Conservation (phyloP, 2,888 invertebrate species). For the Diloba caeruleocephala region DNA sequence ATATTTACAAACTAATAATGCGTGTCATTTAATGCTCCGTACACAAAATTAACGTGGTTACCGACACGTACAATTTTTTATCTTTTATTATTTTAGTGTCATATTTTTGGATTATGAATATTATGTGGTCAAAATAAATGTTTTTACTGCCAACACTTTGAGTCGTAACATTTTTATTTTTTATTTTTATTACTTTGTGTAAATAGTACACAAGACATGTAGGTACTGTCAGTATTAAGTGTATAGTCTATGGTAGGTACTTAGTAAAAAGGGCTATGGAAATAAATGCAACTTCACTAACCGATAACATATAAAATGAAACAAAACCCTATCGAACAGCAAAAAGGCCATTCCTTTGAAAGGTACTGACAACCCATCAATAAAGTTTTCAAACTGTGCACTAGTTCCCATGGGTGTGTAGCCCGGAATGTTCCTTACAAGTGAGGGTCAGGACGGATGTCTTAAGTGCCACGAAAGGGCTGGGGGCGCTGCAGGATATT, state of each 20-base stretch:
- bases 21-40: background rate
- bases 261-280: too few species aligned
- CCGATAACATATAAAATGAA: background rate
- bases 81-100: conserved; percentile 1
- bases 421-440: conserved; percentile 27
- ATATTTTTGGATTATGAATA: conserved; percentile 16
- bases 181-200: too few species aligned
- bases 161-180: too few species aligned
- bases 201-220: too few species aligned
- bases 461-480: conserved; percentile 84
- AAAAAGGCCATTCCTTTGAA: conserved; percentile 37
- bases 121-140: background rate
- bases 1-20: background rate
- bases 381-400: conserved; percentile 59
- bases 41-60: conserved; percentile 24
- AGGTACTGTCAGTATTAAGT: too few species aligned
- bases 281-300: too few species aligned
- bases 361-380: conserved; percentile 51
- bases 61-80: conserved; percentile 13
- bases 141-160: too few species aligned
- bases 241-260: too few species aligned
- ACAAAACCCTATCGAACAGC: conserved; percentile 6
- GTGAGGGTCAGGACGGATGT: conserved; percentile 76
- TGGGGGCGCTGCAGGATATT: conserved; percentile 77
- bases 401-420: conserved; percentile 66